These are phyloP conservation scores for Mimas tiliae DNA, from an alignment of 2,888 invertebrate species.

Conservation along the genomic window DNA sequence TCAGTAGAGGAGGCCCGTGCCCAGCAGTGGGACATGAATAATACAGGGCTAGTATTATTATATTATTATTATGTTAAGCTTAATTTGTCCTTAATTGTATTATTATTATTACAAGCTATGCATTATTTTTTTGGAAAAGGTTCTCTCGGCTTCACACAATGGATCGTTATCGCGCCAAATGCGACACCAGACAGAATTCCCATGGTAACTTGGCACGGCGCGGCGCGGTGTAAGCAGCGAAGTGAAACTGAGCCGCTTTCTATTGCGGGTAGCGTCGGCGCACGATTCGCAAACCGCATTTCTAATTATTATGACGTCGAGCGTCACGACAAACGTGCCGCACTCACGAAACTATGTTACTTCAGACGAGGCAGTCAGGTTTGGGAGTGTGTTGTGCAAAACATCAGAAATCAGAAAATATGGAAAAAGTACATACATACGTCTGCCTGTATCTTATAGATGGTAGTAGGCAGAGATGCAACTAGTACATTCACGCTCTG, in stretches of 20 bases:
- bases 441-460: too few relatives aligned
- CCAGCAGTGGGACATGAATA: too few relatives aligned
- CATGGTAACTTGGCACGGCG: not conserved
- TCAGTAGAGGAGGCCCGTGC: too few relatives aligned
- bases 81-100: too few relatives aligned
- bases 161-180: conserved; percentile 13
- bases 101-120: not conserved
- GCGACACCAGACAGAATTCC: conserved; percentile 12
- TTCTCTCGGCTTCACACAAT: not conserved
- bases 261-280: conserved; percentile 43
- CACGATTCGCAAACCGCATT: conserved; percentile 61
- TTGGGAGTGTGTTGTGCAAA: not conserved
- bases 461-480: too few relatives aligned
- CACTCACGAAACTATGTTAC: conserved; percentile 7
- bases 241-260: conserved; percentile 64
- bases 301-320: conserved; percentile 60
- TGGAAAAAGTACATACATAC: too few relatives aligned
- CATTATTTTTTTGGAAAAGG: not conserved
- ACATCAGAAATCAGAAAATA: not conserved
- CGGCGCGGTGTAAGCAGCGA: conserved; percentile 28
- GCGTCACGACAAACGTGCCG: conserved; percentile 48
- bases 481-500: too few relatives aligned
- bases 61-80: too few relatives aligned
- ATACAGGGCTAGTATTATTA: too few relatives aligned
- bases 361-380: not conserved